Conservation (phyloP, 1,140 invertebrate species). For the Drosophila repleta region DNA sequence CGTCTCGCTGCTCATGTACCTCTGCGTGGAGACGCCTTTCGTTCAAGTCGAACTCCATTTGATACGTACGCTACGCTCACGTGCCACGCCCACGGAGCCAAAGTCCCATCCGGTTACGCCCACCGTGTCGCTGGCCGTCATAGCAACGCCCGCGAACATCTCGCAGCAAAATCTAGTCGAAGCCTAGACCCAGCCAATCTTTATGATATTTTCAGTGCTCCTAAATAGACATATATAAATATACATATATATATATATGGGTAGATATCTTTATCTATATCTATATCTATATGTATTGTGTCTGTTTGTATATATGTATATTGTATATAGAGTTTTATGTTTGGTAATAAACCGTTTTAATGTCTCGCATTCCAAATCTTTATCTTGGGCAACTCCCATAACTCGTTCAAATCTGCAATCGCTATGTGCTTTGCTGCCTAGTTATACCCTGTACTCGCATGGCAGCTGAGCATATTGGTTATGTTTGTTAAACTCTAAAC, state of each 20-base stretch:
- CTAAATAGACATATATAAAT: neutral
- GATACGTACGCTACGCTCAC: neutral
- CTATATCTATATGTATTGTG: neutral
- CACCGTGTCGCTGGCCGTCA: conserved; percentile 9
- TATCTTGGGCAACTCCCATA: neutral
- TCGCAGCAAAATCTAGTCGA: conserved; percentile 65
- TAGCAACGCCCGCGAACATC: conserved; percentile 37
- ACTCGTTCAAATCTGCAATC: neutral
- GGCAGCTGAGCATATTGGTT: neutral
- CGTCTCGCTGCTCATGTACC: conserved; percentile 55
- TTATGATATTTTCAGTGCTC: neutral
- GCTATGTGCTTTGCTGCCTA: neutral
- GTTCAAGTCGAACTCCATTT: conserved; percentile 51
- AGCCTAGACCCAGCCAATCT: conserved; percentile 14
- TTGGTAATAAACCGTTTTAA: conserved; percentile 3
- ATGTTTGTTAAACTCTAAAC: too few species aligned
- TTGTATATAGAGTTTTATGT: neutral
- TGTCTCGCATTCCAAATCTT: neutral
- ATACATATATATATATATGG: neutral
- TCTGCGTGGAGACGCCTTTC: conserved; percentile 64
- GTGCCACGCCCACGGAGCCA: neutral
- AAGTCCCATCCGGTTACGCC: conserved; percentile 7
- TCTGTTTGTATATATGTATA: neutral
- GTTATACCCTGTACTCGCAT: neutral
- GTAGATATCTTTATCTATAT: neutral